These are phyloP conservation scores for Octodon degus DNA, from an alignment of 2,113 vertebrate species.

Conservation along the genomic window DNA sequence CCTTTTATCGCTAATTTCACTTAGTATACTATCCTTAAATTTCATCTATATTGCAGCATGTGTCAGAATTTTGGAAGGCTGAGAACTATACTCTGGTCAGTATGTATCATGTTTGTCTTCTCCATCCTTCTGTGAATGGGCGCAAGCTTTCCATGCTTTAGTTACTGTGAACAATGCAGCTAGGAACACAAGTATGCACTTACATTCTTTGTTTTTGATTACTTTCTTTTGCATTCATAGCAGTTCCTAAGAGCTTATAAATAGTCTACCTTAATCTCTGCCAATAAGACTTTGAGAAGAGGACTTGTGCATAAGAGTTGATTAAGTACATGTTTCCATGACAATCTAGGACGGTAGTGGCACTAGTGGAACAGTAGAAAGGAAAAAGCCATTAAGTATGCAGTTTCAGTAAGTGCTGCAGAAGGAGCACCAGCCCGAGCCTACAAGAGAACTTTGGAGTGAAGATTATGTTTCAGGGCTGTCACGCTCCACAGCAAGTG, in stretches of 20 bases:
- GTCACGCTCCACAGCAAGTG: background rate
- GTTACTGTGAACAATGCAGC: background rate
- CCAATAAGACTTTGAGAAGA: background rate
- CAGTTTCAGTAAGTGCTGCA: background rate
- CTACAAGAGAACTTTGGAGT: background rate
- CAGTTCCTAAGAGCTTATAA: background rate
- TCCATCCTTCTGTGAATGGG: background rate
- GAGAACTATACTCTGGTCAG: background rate
- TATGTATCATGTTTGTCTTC: background rate
- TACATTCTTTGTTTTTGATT: slow-evolving; percentile 21
- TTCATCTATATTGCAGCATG: background rate
- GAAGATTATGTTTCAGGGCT: background rate
- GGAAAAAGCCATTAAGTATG: background rate
- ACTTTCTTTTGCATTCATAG: slow-evolving; percentile 4
- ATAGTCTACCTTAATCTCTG: slow-evolving; percentile 9
- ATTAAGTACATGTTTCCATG: background rate
- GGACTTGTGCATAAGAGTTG: background rate
- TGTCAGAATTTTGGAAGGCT: slow-evolving; percentile 5
- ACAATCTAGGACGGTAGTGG: background rate
- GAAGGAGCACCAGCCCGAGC: background rate
- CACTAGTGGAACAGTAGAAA: background rate
- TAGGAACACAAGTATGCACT: background rate
- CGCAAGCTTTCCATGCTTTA: background rate
- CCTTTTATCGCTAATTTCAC: slow-evolving; percentile 21
- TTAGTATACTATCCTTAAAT: background rate